These are phyloP conservation scores for Globia sparganii DNA, from an alignment of 2,888 invertebrate species.

Conservation along the genomic window DNA sequence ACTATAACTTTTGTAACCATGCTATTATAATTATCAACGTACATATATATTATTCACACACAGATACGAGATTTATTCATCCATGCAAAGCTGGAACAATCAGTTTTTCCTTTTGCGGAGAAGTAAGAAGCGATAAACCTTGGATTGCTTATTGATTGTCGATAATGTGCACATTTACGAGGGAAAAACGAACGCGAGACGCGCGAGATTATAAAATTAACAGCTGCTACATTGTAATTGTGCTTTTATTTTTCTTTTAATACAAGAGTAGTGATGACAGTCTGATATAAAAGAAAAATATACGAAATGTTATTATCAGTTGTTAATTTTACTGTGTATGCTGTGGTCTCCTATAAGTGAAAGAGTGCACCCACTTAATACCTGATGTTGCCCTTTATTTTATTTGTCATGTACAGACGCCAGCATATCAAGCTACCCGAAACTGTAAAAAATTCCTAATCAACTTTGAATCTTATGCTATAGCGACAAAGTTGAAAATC, in stretches of 20 bases:
- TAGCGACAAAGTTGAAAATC: no score
- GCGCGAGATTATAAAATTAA: slow-evolving; percentile 7
- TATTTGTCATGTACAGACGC: no score
- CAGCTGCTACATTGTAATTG: slow-evolving; percentile 27
- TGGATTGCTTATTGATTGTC: slow-evolving; percentile 36
- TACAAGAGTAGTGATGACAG: slow-evolving; percentile 10
- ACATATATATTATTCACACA: neutral
- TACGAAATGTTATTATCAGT: neutral
- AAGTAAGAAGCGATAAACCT: slow-evolving; percentile 37
- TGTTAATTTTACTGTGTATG: no score
- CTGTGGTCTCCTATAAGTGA: no score
- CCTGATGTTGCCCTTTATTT: no score
- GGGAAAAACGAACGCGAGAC: neutral
- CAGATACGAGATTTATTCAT: neutral
- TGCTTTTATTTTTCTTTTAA: slow-evolving; percentile 1
- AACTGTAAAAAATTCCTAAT: no score
- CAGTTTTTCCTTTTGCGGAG: slow-evolving; percentile 38
- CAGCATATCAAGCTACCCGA: no score
- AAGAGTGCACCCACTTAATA: no score
- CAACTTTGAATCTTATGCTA: no score
- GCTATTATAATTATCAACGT: neutral
- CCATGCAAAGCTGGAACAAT: no score
- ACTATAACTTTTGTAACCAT: neutral
- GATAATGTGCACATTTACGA: slow-evolving; percentile 42
- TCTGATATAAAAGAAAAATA: neutral